Conservation (phyloP, 2,797 vertebrate genomes). For the Cyprinella venusta region DNA sequence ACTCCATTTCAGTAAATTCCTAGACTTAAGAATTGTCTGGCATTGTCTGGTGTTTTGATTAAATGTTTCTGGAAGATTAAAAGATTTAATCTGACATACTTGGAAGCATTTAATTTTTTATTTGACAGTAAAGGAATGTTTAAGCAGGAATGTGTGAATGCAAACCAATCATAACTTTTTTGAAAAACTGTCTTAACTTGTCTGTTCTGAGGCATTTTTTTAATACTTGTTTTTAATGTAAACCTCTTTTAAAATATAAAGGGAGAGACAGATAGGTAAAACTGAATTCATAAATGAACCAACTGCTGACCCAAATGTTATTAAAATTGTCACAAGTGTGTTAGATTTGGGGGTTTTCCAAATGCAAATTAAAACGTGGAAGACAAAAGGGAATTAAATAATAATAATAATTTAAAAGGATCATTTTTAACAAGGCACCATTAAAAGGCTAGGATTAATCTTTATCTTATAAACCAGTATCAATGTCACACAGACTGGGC, state of each 20-base stretch:
- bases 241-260: conserved; percentile 35
- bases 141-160: conserved; percentile 41
- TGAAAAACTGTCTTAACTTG: conserved; percentile 51
- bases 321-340: not conserved
- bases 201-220: conserved; percentile 41
- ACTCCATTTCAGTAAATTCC: not conserved
- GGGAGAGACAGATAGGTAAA: conserved; percentile 8
- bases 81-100: conserved; percentile 11
- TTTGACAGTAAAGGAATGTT: conserved; percentile 39
- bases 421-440: not conserved
- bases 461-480: not conserved
- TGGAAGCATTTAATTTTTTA: conserved; percentile 67
- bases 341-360: not conserved
- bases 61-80: not conserved
- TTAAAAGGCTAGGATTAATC: not conserved
- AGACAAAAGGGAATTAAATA: not conserved
- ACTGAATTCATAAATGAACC: conserved; percentile 55
- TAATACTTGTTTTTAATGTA: conserved; percentile 19
- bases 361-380: not conserved
- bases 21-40: conserved; percentile 42
- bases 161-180: conserved; percentile 42
- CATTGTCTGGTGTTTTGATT: conserved; percentile 37
- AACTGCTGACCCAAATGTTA: not conserved
- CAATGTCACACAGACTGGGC: not conserved
- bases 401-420: too few species aligned